Percentiles rank a stretch among this genome's conserved stretches.
Conservation (phyloP, 92 coral and sea anemone species). For the Palythoa heliodiscus region DNA sequence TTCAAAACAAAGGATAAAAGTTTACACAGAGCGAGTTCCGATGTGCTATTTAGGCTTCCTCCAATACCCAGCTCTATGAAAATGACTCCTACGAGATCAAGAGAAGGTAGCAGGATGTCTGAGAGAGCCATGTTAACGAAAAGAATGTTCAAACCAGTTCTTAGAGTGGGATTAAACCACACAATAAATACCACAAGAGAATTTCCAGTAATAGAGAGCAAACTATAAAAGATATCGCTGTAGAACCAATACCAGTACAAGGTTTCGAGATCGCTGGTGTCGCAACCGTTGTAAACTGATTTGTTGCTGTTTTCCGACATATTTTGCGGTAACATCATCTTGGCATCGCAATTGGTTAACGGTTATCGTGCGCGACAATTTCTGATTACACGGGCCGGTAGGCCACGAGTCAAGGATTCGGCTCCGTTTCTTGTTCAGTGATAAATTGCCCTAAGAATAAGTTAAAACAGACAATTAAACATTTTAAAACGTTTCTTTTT, state of each 20-base stretch:
- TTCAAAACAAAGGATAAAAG: slow-evolving; percentile 6
- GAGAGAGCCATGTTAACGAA: slow-evolving; percentile 33
- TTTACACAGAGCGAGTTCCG: background rate
- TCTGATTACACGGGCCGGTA: too few relatives aligned
- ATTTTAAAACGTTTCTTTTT: too few relatives aligned
- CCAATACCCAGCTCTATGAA: slow-evolving; percentile 3
- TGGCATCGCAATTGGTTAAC: background rate
- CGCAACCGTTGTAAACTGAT: background rate
- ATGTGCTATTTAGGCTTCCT: background rate
- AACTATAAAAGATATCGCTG: slow-evolving; percentile 13
- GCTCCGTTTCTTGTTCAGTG: too few relatives aligned
- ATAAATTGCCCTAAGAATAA: background rate
- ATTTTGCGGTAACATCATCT: background rate
- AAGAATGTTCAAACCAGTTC: slow-evolving; percentile 23
- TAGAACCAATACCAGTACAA: slow-evolving; percentile 25
- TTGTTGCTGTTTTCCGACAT: background rate
- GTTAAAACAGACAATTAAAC: too few relatives aligned
- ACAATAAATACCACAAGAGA: slow-evolving; percentile 24
- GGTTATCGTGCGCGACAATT: too few relatives aligned
- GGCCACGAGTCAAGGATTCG: too few relatives aligned
- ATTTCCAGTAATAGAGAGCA: slow-evolving; percentile 10
- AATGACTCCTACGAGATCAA: background rate
- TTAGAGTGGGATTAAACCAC: background rate
- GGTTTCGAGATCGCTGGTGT: background rate
- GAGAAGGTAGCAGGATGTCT: slow-evolving; percentile 18